Evolutionary conservation across 2,113 vertebrate genomes (phyloP).

Genomic region (Petaurus breviceps): DNA sequence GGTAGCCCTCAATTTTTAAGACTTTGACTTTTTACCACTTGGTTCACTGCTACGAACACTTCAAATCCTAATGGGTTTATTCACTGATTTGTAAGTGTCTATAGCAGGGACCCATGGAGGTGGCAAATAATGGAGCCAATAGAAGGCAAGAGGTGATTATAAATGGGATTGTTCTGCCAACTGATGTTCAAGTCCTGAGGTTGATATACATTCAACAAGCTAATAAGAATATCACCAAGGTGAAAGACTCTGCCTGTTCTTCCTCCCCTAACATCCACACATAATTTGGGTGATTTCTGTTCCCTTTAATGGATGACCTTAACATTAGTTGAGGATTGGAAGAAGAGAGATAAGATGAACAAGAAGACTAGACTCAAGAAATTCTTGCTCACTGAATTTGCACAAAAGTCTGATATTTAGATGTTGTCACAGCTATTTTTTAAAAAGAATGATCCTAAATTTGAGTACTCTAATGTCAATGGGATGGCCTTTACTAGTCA

Average conservation of each 20-base stretch:
- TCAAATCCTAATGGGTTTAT: not conserved
- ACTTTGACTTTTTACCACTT: not conserved
- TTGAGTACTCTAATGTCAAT: not conserved
- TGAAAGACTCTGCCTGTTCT: not conserved
- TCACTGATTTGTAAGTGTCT: not conserved
- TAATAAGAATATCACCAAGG: not conserved
- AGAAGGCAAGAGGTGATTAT: no score
- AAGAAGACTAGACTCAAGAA: not conserved
- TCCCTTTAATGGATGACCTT: not conserved
- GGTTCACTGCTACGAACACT: not conserved
- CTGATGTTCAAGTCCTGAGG: not conserved
- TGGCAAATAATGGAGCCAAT: not conserved
- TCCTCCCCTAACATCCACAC: not conserved
- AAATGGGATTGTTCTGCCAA: no score
- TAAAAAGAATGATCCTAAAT: not conserved
- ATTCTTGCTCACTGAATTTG: not conserved
- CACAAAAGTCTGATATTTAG: not conserved
- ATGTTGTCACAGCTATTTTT: not conserved
- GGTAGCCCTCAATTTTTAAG: not conserved
- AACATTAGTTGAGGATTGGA: not conserved
- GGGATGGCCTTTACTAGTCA: not conserved
- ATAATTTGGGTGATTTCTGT: not conserved
- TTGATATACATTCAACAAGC: not conserved
- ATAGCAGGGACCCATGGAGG: not conserved
- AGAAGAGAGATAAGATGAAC: not conserved